Base-by-base conservation (phyloP, 2,113 vertebrate species). In the Anas platyrhynchos region DNA sequence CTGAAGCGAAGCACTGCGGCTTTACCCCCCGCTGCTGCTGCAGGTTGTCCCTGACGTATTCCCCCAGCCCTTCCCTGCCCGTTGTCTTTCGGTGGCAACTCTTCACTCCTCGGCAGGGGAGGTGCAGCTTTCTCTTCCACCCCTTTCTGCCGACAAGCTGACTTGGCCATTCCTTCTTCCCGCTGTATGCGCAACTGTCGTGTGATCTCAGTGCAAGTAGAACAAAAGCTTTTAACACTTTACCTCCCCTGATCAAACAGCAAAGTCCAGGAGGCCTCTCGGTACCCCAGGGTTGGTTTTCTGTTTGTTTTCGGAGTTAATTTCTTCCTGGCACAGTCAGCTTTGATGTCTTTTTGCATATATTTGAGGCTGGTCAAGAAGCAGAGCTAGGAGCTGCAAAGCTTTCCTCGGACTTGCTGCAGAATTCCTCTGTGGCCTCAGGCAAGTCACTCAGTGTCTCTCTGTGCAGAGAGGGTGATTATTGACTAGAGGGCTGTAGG, bases 211-310 rank as follows among this genome's bases (percentile, higher is more conserved):
- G 82, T 52, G 13, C 56, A 77, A 83, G 79, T 88, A 48, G 36
- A 88, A 96, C 90, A 96, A 92, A 94, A 91, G 93, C 93, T 91
- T 94, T 96, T 96, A 96, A 96, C 96, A 59, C 93, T 94, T 94
- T 89, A 69, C 79, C 54, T 97, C 38, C 38, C 93, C 86, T 73
- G 74, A 95, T 95, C 73, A 91, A 96, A 96, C 92, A 91, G 83
- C 62, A 43, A 91, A 89, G 93, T 94, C 86, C 77, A 77, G 74
- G 86, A 66, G 71, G 92, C 93, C 86, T 84, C n/a, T 1, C 48
- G 36, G 62, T 83, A 91, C 83, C 90, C 67, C 34, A 9, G 86
- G 56, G 48, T 55, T 75, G 43, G 36, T 80, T 85, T 95, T 83
- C 46, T 93, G 58, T 86, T 95, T 88, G 93, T 80, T 96, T 96